Evolutionary conservation across 2,113 vertebrate species (phyloP).

Genomic region (Steatornis caripensis): DNA sequence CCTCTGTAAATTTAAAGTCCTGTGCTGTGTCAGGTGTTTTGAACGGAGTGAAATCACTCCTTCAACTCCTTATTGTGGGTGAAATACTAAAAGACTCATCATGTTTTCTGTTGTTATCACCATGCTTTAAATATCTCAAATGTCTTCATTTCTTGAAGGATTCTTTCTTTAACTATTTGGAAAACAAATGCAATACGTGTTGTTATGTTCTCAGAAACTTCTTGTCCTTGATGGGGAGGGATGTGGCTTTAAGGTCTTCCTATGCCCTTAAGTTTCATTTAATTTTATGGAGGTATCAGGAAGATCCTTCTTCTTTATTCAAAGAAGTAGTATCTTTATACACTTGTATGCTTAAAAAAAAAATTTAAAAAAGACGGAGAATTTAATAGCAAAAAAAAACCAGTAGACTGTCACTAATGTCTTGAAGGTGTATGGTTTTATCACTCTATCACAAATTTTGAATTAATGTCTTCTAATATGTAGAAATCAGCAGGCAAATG

Average conservation of each 20-base stretch:
- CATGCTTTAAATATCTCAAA: background rate
- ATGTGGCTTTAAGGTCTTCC: background rate
- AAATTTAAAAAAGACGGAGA: background rate
- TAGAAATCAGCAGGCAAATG: background rate
- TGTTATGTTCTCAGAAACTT: background rate
- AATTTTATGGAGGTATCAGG: background rate
- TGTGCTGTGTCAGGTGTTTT: background rate
- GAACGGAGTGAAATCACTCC: background rate
- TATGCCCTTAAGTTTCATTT: background rate
- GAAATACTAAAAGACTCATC: background rate
- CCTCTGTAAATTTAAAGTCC: background rate
- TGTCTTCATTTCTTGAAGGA: background rate
- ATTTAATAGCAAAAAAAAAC: background rate
- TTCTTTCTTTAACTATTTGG: background rate
- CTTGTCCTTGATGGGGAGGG: background rate
- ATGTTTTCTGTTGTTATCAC: background rate
- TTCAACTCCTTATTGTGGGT: background rate
- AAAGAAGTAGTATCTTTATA: background rate
- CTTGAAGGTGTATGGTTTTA: background rate
- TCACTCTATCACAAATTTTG: background rate
- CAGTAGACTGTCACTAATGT: background rate
- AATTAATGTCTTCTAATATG: background rate
- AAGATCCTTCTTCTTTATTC: background rate
- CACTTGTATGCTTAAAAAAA: background rate
- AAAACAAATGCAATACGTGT: background rate